Evolutionary conservation across 2,888 invertebrate genomes (phyloP), one percentile per base, ranked within the genome.

Genomic region (Luffia ferchaultella): DNA sequence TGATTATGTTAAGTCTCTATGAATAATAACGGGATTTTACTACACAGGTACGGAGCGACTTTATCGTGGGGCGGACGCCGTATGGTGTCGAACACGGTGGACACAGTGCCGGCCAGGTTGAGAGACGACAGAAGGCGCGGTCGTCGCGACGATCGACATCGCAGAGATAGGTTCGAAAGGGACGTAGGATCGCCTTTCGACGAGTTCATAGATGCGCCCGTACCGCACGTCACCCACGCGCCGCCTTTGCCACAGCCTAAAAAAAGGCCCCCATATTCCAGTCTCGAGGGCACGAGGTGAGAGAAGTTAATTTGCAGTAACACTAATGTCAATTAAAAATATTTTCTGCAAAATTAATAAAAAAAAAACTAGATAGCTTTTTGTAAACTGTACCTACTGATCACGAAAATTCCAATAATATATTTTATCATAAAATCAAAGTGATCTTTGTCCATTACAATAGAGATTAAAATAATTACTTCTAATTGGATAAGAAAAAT

Each of bases 131-230:
- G 50, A 16, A 16, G 41, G 7, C 46, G 40, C 15, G 30, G 18
- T 40, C 45, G 50, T 12, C 55, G 65, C 12, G 64, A 73, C 54
- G 85, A 85, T 51, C 68, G 86, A 42, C 88, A 89, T 65, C 89
- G 89, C 16, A 87, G 85, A 58, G 89, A 90, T 63, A 89, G 89
- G 65, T 85, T 86, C 1, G 86, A 87, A 18, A 67, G 85, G 15
- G 83, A 82, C 15, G 85, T 82, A 50, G 68, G 74, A 18, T 86
- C 87, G 45, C 88, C 88, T 0, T 89, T 89, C 62, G 89, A 87
- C 54, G 88, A 88, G 55, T 87, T 87, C 58, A 79, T 84, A 1
- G 87, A 86, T 43, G 68, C 74, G 7, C 85, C 1, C 54, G 80
- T n/a, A n/a, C 30, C 30, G 30, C 30, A 30, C 70, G 41, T 62